Evolutionary conservation across 2,797 vertebrate species (phyloP), one percentile per base, ranked within the genome.

Genomic region (Danio tinwini): DNA sequence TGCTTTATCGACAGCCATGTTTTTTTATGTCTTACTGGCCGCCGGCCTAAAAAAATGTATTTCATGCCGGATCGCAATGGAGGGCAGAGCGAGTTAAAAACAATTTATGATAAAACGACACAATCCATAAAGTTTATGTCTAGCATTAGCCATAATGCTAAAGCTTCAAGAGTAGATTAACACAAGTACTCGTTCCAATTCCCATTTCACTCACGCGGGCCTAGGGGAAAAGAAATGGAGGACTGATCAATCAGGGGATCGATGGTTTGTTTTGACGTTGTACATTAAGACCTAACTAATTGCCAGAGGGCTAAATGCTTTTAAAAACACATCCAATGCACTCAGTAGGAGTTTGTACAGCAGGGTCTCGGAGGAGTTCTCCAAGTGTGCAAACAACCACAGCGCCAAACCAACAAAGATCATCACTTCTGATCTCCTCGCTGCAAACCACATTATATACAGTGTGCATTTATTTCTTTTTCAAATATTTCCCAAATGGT

Each of bases 201-300:
- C 39, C 49, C 42, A 45, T 68, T 77, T 68, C 64, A 7, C 53
- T 68, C 12, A 61, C 29, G 39, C 47, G 55, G 7, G 6, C 49
- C 42, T 49, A 61, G 45, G 49, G n/a, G 11, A 88, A 93, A 94
- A 92, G 92, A 94, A 95, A 92, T 92, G 96, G 94, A 92, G 91
- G 90, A 91, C 91, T 94, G 94, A 96, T 96, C 94, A 96, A 93
- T 95, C 94, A 88, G 86, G 86, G 90, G 91, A 93, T 97, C 92
- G 16, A 96, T 96, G 90, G 87, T 85, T 88, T 96, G 93, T 95
- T 96, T 95, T 94, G 95, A 96, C 96, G 95, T 95, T 95, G 92
- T 94, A 88, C 95, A 97, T 97, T 98, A 97, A 97, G 93, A 88
- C 93, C 92, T 93, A 96, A 97, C 96, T 96, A 97, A 98, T 95